Base-by-base conservation (phyloP, 2,113 vertebrate species). In the Cyrtonyx montezumae region DNA sequence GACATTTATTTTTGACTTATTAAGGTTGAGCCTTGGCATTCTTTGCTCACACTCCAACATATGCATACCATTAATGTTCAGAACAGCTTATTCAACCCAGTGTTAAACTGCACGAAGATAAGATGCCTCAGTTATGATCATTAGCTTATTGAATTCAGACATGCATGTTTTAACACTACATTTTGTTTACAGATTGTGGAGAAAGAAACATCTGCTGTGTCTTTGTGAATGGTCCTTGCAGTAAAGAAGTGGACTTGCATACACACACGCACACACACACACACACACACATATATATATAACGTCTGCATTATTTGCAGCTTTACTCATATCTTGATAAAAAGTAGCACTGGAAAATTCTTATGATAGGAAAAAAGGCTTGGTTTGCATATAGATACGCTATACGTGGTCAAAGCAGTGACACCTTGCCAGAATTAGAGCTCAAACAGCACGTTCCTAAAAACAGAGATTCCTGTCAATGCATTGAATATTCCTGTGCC, bases 11-110 rank as follows among this genome's bases (percentile, higher is more conserved):
- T 91, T 76, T 82, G 30, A 83, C 43, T 93, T 92, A 92, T 40
- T 82, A 90, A 91, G 53, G 68, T 16, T 67, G n/a, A 91, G 34
- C 67, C 79, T 76, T 92, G 84, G 55, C 49, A 93, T 94, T 88
- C 13, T 2, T 34, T 42, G 53, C 45, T 94, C 79, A 68, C 56
- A 56, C 21, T 94, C 34, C 13, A 87, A 80, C 56, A 92, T 53
- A 46, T 61, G 53, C 43, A 59, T 42, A 48, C 6, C 56, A 74
- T 85, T 79, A 90, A 86, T 49, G 79, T 78, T 28, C 80, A 87
- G 45, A 79, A 92, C 7, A 95, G 46, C 20, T 78, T 59, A 73
- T 40, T 45, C 17, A 92, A 91, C 37, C 37, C 16, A 45, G 43
- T 62, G 59, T 69, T 58, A 51, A 84, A 77, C 45, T 45, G 19